phyloP scores from a whole-genome alignment of 2,113 vertebrate genomes.

The Glaucomys volans region DNA sequence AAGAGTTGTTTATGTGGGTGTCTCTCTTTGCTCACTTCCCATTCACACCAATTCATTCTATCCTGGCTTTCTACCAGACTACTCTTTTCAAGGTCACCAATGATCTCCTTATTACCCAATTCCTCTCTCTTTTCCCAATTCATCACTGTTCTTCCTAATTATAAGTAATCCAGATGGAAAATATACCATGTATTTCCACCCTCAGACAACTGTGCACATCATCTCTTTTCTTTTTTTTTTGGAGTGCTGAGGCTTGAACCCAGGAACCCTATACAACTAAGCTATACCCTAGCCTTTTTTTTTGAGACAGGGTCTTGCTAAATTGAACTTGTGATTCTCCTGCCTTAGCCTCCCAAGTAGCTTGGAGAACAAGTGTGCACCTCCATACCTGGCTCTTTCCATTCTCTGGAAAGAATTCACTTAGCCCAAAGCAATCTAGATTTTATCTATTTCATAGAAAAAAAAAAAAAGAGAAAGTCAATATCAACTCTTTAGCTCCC shows the following conservation, averaged over 20 bases:
- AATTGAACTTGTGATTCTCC: too few relatives aligned
- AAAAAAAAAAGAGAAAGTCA: neutral
- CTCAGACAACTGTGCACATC: neutral
- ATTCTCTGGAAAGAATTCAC: conserved; percentile 29
- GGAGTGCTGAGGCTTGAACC: too few relatives aligned
- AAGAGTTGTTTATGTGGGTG: neutral
- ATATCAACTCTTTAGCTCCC: neutral
- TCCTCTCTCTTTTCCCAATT: conserved; percentile 3
- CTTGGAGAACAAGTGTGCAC: too few relatives aligned
- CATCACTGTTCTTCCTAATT: conserved; percentile 41
- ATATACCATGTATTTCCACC: neutral
- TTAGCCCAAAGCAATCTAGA: conserved; percentile 27
- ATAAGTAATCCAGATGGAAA: conserved; percentile 40
- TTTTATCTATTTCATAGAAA: conserved; percentile 36
- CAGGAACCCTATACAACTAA: too few relatives aligned
- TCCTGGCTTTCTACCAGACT: neutral
- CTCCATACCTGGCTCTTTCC: neutral
- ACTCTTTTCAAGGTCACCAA: conserved; percentile 21
- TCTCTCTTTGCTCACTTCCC: conserved; percentile 22
- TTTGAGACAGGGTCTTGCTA: too few relatives aligned
- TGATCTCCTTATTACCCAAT: conserved; percentile 34
- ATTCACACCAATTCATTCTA: conserved; percentile 11
- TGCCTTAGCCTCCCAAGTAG: too few relatives aligned
- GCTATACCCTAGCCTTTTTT: too few relatives aligned
- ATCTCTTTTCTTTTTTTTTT: neutral